A percentile compares a stretch with the other conserved stretches of the same genome.
These are phyloP conservation scores for Polyommatus iphigenia DNA, from an alignment of 2,888 invertebrate species.

Conservation along the genomic window DNA sequence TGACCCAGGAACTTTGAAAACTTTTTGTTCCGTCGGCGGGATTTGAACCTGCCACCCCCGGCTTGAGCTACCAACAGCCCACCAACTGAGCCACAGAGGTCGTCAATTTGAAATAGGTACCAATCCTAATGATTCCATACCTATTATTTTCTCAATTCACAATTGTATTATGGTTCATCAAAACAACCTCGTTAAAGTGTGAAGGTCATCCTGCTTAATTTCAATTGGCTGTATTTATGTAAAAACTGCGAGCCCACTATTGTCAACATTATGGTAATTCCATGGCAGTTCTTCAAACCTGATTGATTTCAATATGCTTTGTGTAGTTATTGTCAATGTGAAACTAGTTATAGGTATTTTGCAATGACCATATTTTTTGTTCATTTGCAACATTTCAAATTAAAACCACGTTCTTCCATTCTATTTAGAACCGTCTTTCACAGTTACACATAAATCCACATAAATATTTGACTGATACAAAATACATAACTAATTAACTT, in stretches of 20 bases:
- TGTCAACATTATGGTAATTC: background rate
- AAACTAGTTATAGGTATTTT: background rate
- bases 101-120: too few species aligned
- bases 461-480: too few species aligned
- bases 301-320: background rate
- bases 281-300: background rate
- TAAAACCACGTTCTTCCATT: too few species aligned
- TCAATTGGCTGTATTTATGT: conserved; percentile 2
- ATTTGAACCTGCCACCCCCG: too few species aligned
- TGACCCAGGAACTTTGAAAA: too few species aligned
- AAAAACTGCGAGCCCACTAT: background rate
- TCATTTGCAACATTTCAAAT: background rate
- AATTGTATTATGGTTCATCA: background rate
- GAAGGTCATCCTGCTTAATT: background rate
- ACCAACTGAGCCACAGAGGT: too few species aligned
- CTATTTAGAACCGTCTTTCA: too few species aligned
- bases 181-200: background rate
- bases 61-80: too few species aligned
- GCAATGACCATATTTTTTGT: background rate
- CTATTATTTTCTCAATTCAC: background rate
- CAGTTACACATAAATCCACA: too few species aligned
- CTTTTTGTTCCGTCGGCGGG: too few species aligned
- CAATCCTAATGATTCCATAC: background rate
- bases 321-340: background rate
- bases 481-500: too few species aligned